These are phyloP conservation scores for Thamnophis sirtalis DNA, from an alignment of 2,113 vertebrate species.

Conservation along the genomic window DNA sequence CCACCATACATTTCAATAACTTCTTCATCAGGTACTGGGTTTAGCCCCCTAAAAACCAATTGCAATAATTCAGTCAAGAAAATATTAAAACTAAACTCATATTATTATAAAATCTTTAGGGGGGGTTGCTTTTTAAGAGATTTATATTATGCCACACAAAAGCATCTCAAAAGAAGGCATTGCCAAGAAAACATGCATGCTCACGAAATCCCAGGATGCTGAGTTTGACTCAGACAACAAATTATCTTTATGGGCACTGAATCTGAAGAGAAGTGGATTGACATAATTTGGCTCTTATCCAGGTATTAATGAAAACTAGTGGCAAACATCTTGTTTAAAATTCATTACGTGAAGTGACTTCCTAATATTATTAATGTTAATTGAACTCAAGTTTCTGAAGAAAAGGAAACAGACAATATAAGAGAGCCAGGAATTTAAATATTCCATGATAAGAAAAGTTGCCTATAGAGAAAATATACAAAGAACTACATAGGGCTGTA, in stretches of 20 bases:
- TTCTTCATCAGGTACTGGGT: conserved; percentile 77
- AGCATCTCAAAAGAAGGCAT: background rate
- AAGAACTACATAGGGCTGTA: background rate
- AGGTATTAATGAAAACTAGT: background rate
- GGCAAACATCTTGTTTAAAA: background rate
- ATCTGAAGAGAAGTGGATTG: background rate
- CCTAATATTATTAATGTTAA: background rate
- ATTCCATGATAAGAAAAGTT: background rate
- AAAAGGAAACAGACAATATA: background rate
- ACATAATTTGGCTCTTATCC: background rate
- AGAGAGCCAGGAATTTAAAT: background rate
- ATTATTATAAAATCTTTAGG: background rate
- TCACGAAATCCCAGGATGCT: background rate
- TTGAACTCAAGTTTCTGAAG: background rate
- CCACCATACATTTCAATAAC: conserved; percentile 75
- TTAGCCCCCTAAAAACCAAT: conserved; percentile 66
- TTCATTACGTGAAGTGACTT: background rate
- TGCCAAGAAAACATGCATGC: background rate
- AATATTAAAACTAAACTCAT: background rate
- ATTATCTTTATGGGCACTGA: background rate
- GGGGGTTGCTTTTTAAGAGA: background rate
- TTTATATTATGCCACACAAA: background rate
- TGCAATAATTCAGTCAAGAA: background rate
- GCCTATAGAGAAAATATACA: background rate
- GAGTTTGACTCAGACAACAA: background rate